These are phyloP conservation scores for Lates calcarifer DNA, from an alignment of 2,113 vertebrate genomes.

Conservation along the genomic window DNA sequence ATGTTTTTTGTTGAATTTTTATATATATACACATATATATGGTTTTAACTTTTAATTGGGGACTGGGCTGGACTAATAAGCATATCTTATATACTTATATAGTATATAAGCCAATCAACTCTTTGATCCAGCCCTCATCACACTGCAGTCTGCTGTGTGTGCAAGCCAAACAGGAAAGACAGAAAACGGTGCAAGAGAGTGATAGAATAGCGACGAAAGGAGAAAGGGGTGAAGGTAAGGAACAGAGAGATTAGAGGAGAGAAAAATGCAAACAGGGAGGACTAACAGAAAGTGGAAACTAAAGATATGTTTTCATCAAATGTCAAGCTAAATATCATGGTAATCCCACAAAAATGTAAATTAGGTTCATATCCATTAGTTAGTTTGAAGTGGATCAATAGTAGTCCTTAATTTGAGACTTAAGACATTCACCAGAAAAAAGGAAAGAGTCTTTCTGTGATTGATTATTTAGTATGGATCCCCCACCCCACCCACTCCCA, in stretches of 20 bases:
- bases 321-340: conserved; percentile 57
- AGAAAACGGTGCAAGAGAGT: conserved; percentile 32
- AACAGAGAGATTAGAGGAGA: conserved; percentile 12
- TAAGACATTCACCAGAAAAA: conserved; percentile 21
- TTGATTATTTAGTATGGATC: conserved; percentile 31
- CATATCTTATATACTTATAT: neutral
- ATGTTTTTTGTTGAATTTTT: neutral
- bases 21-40: too few relatives aligned
- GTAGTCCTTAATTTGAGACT: conserved; percentile 20
- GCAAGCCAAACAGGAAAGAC: too few relatives aligned
- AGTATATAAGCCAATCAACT: neutral
- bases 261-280: conserved; percentile 28
- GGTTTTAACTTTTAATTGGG: neutral
- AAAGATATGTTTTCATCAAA: conserved; percentile 53
- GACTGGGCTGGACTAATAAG: neutral
- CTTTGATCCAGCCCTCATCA: conserved; percentile 3
- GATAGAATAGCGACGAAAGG: conserved; percentile 35
- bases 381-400: conserved; percentile 44
- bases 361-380: conserved; percentile 29
- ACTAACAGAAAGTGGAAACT: conserved; percentile 20
- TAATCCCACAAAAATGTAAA: conserved; percentile 46
- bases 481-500: too few relatives aligned
- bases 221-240: conserved; percentile 35
- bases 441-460: conserved; percentile 24
- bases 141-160: conserved; percentile 33